Evolutionary conservation across 1,140 invertebrate species (phyloP).

Genomic region (Drosophila watanabei): DNA sequence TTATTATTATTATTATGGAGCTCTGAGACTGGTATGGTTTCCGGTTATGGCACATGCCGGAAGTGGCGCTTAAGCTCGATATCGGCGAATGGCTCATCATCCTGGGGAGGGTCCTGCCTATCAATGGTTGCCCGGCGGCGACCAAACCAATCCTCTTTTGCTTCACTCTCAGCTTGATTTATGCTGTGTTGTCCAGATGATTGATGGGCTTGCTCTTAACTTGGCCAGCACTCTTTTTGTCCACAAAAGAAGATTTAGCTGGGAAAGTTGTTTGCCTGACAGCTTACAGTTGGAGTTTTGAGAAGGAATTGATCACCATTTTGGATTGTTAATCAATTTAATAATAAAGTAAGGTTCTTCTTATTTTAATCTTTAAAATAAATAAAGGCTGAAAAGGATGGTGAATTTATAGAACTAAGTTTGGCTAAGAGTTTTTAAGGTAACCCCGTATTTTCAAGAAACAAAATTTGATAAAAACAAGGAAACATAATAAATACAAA

Average conservation of each 20-base stretch:
- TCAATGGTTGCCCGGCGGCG: constrained; percentile 48
- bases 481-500: neutral
- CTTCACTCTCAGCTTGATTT: constrained; percentile 68
- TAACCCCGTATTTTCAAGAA: neutral
- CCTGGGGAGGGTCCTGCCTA: constrained; percentile 31
- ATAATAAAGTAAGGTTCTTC: neutral
- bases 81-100: constrained; percentile 43
- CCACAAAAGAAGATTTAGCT: constrained; percentile 27
- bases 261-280: constrained; percentile 42
- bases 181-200: constrained; percentile 68
- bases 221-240: constrained; percentile 36
- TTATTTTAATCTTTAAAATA: neutral
- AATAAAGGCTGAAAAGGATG: no score
- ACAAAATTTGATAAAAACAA: neutral
- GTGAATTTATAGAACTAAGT: rapidly evolving
- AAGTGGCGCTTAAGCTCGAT: constrained; percentile 61
- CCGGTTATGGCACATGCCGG: constrained; percentile 39
- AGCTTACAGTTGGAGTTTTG: constrained; percentile 20
- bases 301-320: no score
- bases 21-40: constrained; percentile 25
- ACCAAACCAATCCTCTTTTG: constrained; percentile 13
- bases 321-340: neutral
- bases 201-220: constrained; percentile 64
- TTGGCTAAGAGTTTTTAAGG: neutral
- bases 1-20: constrained; percentile 52